These are phyloP conservation scores for Tetramorium parvispinum DNA, from an alignment of 1,140 invertebrate species.

Conservation along the genomic window DNA sequence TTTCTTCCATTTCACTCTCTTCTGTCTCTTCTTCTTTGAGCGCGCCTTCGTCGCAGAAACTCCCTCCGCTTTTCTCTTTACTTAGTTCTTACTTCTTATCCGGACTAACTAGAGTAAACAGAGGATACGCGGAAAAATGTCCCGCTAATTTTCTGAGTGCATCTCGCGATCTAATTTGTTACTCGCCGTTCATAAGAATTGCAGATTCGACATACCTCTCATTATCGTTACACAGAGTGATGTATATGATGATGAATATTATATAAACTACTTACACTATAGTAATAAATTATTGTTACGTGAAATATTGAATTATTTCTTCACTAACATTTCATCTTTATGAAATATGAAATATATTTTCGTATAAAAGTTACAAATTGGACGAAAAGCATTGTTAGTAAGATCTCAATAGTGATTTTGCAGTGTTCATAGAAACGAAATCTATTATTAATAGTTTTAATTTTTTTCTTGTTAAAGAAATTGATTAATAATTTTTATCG, in stretches of 20 bases:
- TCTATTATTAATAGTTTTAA: neutral
- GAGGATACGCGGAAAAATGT: constrained; percentile 69
- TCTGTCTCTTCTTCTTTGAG: neutral
- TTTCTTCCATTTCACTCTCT: constrained; percentile 57
- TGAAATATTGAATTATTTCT: constrained; percentile 4
- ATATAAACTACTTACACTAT: neutral
- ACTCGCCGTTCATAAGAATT: constrained; percentile 49
- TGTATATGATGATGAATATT: neutral
- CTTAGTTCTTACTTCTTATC: constrained; percentile 71
- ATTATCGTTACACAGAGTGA: neutral
- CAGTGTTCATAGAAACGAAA: neutral
- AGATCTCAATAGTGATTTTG: neutral
- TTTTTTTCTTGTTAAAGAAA: neutral
- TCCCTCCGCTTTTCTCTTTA: constrained; percentile 61
- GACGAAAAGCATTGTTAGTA: neutral
- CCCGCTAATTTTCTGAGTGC: constrained; percentile 77
- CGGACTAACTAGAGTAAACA: constrained; percentile 58
- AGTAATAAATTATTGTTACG: constrained; percentile 10
- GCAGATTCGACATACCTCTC: constrained; percentile 41
- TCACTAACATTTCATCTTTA: neutral
- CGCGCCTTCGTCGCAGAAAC: neutral
- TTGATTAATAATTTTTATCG: neutral
- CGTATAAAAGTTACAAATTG: neutral
- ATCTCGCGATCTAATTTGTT: constrained; percentile 70
- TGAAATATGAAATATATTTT: neutral